Evolutionary conservation across 2,113 vertebrate species (phyloP).

Genomic region (Colaptes auratus): DNA sequence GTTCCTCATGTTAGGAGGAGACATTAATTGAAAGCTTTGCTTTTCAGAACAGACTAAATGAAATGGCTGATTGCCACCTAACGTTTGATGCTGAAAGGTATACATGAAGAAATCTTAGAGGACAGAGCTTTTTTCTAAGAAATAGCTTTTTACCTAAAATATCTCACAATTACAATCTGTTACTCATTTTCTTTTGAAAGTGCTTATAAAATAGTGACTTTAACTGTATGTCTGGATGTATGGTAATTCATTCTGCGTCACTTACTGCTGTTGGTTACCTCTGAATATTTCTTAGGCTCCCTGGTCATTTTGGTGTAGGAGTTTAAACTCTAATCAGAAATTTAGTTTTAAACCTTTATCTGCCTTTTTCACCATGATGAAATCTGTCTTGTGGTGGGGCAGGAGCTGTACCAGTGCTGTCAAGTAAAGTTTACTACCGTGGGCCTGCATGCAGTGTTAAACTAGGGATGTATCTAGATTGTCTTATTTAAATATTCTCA

Average conservation of each 20-base stretch:
- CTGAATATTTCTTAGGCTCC: fast-evolving
- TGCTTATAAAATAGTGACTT: not conserved
- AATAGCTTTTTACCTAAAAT: not conserved
- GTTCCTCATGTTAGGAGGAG: not conserved
- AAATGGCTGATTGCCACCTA: not conserved
- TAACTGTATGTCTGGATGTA: not conserved
- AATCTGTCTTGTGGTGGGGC: not conserved
- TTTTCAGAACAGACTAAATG: not conserved
- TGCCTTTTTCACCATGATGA: not conserved
- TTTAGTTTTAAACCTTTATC: not conserved
- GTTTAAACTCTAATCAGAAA: not conserved
- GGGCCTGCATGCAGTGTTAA: not conserved
- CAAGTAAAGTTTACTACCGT: too few species aligned
- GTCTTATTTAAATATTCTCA: not conserved
- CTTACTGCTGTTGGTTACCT: not conserved
- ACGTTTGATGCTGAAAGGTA: not conserved
- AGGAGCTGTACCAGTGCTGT: not conserved
- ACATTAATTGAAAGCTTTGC: not conserved
- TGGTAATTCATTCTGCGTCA: not conserved
- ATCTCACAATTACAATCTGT: not conserved
- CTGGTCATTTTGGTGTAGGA: not conserved
- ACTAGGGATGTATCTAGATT: not conserved
- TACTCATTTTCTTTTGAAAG: not conserved
- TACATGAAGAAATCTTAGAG: not conserved
- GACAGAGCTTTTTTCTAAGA: not conserved